These are phyloP conservation scores for Nyctibius grandis DNA, from an alignment of 2,797 vertebrate species.

Conservation along the genomic window DNA sequence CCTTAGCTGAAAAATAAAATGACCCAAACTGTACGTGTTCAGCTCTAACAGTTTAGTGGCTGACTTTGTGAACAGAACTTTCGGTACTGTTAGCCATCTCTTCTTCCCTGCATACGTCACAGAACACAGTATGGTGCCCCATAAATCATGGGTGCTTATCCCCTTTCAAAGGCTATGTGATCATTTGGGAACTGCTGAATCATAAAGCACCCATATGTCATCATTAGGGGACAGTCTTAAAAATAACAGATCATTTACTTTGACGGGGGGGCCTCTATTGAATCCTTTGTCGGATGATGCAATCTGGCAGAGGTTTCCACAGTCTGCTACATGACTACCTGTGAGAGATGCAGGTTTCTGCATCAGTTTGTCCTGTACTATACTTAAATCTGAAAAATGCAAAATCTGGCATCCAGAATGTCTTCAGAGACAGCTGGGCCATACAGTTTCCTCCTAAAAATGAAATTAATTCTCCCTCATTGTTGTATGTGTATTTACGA, in stretches of 20 bases:
- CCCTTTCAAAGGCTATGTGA: background rate
- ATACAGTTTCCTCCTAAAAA: background rate
- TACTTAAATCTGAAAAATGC: background rate
- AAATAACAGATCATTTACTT: background rate
- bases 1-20: conserved; percentile 80
- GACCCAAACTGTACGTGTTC: background rate
- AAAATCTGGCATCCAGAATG: background rate
- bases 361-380: background rate
- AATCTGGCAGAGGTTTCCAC: background rate
- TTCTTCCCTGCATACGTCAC: background rate
- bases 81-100: background rate
- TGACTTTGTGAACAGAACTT: background rate
- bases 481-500: background rate
- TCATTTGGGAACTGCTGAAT: background rate
- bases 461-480: background rate
- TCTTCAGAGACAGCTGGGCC: background rate
- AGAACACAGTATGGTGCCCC: background rate
- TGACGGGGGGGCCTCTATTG: background rate
- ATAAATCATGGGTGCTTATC: background rate
- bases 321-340: background rate
- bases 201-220: background rate
- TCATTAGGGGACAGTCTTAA: background rate
- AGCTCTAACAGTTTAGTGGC: background rate
- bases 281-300: background rate
- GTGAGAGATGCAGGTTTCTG: background rate